Evolutionary conservation across 1,140 invertebrate species (phyloP), one percentile per base, ranked within the genome.

Genomic region (Neodiprion pinetum): DNA sequence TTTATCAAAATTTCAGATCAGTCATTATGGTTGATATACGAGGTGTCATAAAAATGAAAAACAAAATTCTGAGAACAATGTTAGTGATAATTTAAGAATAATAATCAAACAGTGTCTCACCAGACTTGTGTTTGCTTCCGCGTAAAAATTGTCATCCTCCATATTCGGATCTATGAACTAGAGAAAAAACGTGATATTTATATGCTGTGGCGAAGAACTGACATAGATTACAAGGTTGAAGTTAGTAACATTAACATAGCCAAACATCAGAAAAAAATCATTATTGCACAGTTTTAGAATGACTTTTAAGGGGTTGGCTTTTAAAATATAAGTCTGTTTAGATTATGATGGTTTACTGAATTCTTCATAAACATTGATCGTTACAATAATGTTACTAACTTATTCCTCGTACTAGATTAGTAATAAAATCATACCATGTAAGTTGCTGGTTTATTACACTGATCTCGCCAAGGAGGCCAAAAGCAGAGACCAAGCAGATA

Each of bases 401-500:
- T 40, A 2, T 40, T 40, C 28, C 28, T 5, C 2, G 5, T 40
- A 5, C 28, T 40, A 40, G 28, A 40, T 40, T 40, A 40, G 28
- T 40, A 5, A 40, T 40, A 40, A 47, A 40, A 72, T 14, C 81
- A 78, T 89, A 93, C 93, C 85, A 91, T 90, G 81, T 94, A 94
- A 72, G 91, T 91, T 68, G 90, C 85, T 75, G 92, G 90, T 77
- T 91, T 91, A 70, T 90, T 90, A 80, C 95, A 96, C 73, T 93
- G 92, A 72, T 94, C 92, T 83, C 94, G 90, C 96, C 95, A 97
- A 23, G 95, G 93, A 72, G 92, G 92, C 90, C 94, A 94, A 77
- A 96, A 92, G 71, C 95, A 90, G 78, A 97, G 93, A 28, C 96
- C 95, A 73, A 95, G 85, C 70, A 97, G 88, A 85, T 97, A 97